Base-by-base conservation (phyloP, 2,113 vertebrate species). In the Poecilia latipinna region DNA sequence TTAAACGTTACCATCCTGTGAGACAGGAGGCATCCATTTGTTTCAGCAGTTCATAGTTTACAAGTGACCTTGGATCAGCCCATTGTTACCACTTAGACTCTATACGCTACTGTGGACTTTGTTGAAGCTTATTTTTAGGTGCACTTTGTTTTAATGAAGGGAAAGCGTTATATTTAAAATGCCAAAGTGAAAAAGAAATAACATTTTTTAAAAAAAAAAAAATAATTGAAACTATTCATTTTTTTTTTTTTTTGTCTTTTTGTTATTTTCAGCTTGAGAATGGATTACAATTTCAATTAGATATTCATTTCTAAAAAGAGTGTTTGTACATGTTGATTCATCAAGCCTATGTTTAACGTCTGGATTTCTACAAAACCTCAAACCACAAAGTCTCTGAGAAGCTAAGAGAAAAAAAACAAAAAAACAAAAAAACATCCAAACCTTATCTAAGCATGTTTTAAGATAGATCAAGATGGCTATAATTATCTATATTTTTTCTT, bases 401-500 rank as follows among this genome's bases (percentile, higher is more conserved):
- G 64, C 82, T 83, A 74, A 67, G 57, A 71, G 85, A 11, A 11
- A 89, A 86, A 48, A 6, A 26, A 26, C 26, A 11, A 89, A 86
- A 48, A 6, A 26, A 26, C 26, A 26, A 26, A 88, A 86, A 85
- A 84, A 82, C 79, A 83, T 89, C 76, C 64, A 81, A 82, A 78
- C 86, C 69, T 70, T 85, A 85, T 86, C 82, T 89, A 76, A 86
- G 82, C 82, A 75, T 66, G 65, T 82, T 82, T 89, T 57, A 87
- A 91, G 75, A 85, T 75, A 77, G 75, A 76, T 74, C 63, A 35
- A 10, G 35, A 75, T 71, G 79, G 71, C 74, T 82, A 70, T 82
- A 91, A 91, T 89, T 88, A 88, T 75, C 79, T 62, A 0, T 83
- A 81, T 87, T 8, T 90, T 90, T 85, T 78, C 82, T 87, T 88